Evolutionary conservation across 1,140 invertebrate species (phyloP), one percentile per base, ranked within the genome.

Genomic region (Drosophila ogumai): DNA sequence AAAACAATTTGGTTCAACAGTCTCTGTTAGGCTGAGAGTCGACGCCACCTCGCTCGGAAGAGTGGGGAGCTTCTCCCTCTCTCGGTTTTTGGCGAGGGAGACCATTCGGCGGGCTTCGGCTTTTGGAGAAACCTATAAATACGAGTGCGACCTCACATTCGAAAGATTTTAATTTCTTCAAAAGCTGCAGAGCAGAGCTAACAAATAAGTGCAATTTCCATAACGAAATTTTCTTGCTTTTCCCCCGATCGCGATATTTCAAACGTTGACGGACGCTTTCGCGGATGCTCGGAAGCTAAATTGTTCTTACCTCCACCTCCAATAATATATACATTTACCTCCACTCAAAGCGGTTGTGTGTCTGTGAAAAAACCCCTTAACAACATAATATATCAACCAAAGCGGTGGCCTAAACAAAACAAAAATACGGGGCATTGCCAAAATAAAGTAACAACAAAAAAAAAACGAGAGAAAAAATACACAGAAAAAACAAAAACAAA

Each of bases 341-440:
- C 19, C 28, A 34, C 12, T 13, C 25, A 3, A 63, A 22, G 12
- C 61, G 52, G 52, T 64, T 47, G 58, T 63, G 64, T 66, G 64
- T 58, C 12, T 25, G 56, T 63, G 63, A 28, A 44, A 65, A 36
- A 46, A 22, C 13, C n/a, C 57, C 31, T 0, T 47, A 31, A 17
- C 9, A 61, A 61, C n/a, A 61, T 66, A 41, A 28, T 28, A 28
- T 47, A 64, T 34, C 25, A 61, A 28, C 58, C 28, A 32, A n/a
- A 34, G 31, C 56, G 22, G 57, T 34, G 28, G n/a, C 15, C 46
- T 7, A 67, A 69, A 69, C 38, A 54, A 69, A 69, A 69, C 41
- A 58, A 49, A 38, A 55, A 67, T 55, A 65, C 66, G 12, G 28
- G 65, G 61, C 61, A 68, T 38, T 57, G 52, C 66, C 43, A 72